Evolutionary conservation across 2,797 vertebrate genomes (phyloP), one percentile per base, ranked within the genome.

Genomic region (Syncerus caffer): DNA sequence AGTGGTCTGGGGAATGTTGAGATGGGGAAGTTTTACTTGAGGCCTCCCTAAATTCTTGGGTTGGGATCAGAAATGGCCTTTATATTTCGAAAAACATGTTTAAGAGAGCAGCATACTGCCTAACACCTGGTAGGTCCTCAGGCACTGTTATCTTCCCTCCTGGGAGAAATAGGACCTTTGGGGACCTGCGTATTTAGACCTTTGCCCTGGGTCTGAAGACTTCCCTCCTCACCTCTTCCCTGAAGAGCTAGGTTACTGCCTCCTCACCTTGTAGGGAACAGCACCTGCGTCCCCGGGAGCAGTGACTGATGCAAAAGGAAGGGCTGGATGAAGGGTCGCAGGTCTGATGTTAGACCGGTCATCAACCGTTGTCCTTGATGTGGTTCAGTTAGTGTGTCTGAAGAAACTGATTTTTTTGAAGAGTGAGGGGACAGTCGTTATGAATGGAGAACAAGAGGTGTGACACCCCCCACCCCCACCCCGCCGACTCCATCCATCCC

Each of bases 1-100:
- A 94, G 83, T 51, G 9, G 71, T 93, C 27, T 74, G 51, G 71
- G 93, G 29, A 45, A 84, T 80, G 51, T 64, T 82, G 38, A 90
- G 83, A 80, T 50, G 71, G 42, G 50, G 80, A 92, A 91, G 79
- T 96, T 93, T 47, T 93, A 57, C 50, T 88, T 92, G 29, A 95
- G 57, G n/a, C 62, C 29, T 88, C 76, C 47, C 53, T 84, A 55
- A 95, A 89, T 96, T 95, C 15, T 80, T 86, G 23, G n/a, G 7
- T 79, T 94, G 47, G 19, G 10, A 15, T 31, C 51, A 74, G 62
- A 58, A 94, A 71, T 47, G 51, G 23, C 27, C 16, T 21, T 86
- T 95, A 60, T 93, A 67, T 85, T 50, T 85, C 55, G 51, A 76
- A 89, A 94, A 58, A 57, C 53, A 27, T 88, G 62, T 83, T 89